Percentiles rank a stretch among this genome's conserved stretches.
Evolutionary conservation across 2,888 invertebrate species (phyloP).

Genomic region (Hypercompe scribonia): DNA sequence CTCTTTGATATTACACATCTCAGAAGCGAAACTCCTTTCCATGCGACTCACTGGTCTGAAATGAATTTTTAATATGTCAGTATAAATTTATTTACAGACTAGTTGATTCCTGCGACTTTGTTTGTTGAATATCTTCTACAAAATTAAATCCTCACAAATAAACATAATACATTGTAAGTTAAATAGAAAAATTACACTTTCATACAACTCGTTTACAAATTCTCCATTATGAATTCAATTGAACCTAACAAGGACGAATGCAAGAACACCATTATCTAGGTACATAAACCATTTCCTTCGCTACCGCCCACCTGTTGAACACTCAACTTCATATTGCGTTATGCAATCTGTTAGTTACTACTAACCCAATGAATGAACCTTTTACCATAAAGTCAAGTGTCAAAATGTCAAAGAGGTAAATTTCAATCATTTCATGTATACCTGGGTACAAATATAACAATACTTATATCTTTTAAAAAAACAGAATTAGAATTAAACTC

Average conservation of each 20-base stretch:
- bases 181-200: background rate
- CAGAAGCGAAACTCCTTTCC: too few species aligned
- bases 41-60: too few species aligned
- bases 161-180: background rate
- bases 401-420: background rate
- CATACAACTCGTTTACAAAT: background rate
- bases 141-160: too few species aligned
- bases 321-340: background rate
- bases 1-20: too few species aligned
- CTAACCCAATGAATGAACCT: background rate
- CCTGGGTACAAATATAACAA: too few species aligned
- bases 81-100: too few species aligned
- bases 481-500: too few species aligned
- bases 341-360: background rate
- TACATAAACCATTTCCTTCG: background rate
- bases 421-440: too few species aligned
- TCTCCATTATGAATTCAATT: background rate
- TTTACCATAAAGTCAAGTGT: background rate
- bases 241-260: background rate
- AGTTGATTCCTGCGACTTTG: too few species aligned
- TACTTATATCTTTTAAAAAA: too few species aligned
- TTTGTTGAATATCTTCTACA: too few species aligned
- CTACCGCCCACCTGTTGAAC: conserved; percentile 7
- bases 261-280: background rate
- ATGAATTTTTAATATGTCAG: too few species aligned